Evolutionary conservation across 1,140 invertebrate genomes (phyloP), one percentile per base, ranked within the genome.

Genomic region (Spodoptera frugiperda): DNA sequence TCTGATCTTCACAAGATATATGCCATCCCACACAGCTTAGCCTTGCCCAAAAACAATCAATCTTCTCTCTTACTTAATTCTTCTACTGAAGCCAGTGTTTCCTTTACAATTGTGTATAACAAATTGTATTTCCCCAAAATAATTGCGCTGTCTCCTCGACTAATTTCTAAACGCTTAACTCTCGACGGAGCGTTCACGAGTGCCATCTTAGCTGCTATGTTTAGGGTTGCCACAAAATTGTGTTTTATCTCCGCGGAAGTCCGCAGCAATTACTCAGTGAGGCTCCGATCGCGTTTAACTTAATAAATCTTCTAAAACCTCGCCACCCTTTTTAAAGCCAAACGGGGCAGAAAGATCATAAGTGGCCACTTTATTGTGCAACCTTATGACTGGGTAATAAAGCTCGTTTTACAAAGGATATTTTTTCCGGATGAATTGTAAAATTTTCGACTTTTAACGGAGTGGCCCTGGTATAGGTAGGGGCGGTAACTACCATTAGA

Each of bases 191-290:
- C n/a, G 14, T 30, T 21, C 17, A 39, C 63, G 49, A 67, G 15
- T 25, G 19, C 21, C 63, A 67, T 49, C 46, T 59, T 17, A 61
- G 30, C 65, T 51, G 14, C 39, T 25, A 9, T 46, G 51, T 53
- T 19, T 15, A 68, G 65, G 48, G 17, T n/a, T 68, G 25, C 48
- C 65, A 68, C 49, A 30, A 44, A 73, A 73, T 65, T 25, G 39
- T 49, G 61, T 73, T 78, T 67, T 73, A 78, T 74, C 63, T 49
- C 3, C 15, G 15, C 15, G 54, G 49, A 78, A 61, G 73, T 71
- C 73, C 73, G 67, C 72, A 75, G 77, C 77, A 76, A 79, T 79
- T 79, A 79, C 57, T 76, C 73, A 71, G 59, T 46, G 39, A 57
- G 65, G 65, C 72, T 49, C 19, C 48, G 72, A 76, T 75, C 57